Evolutionary conservation across 2,888 invertebrate species (phyloP).

Genomic region (Pseudolycoriella hygida): DNA sequence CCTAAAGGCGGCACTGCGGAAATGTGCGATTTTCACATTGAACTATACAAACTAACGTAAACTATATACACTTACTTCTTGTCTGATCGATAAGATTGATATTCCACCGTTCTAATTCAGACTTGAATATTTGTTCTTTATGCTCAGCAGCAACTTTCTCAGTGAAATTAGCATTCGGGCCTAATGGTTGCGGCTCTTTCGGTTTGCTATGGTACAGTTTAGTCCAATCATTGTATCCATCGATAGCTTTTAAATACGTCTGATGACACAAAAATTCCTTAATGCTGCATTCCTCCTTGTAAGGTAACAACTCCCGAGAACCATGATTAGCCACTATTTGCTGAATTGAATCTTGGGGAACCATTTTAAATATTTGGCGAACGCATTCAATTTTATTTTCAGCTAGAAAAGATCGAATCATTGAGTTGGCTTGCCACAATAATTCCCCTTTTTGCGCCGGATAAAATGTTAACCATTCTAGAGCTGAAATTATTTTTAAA

Average conservation of each 20-base stretch:
- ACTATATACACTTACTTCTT: constrained; percentile 37
- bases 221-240: constrained; percentile 81
- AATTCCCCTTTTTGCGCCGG: constrained; percentile 62
- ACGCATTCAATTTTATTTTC: constrained; percentile 71
- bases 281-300: constrained; percentile 33
- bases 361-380: constrained; percentile 52
- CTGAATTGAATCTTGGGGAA: constrained; percentile 46
- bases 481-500: constrained; percentile 50
- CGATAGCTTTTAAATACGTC: constrained; percentile 71
- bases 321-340: constrained; percentile 31
- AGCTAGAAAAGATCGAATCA: constrained; percentile 70
- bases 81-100: constrained; percentile 52
- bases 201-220: constrained; percentile 68
- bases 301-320: constrained; percentile 29
- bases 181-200: constrained; percentile 39
- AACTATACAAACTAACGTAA: too few species aligned
- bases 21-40: not conserved
- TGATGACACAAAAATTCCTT: constrained; percentile 78
- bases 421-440: constrained; percentile 71
- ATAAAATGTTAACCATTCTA: constrained; percentile 78
- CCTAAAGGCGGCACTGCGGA: too few species aligned
- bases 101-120: constrained; percentile 62
- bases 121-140: constrained; percentile 55
- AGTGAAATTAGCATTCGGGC: constrained; percentile 51
- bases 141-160: constrained; percentile 83